Evolutionary conservation across 1,140 invertebrate genomes (phyloP), one percentile per base, ranked within the genome.

Genomic region (Patella vulgata): DNA sequence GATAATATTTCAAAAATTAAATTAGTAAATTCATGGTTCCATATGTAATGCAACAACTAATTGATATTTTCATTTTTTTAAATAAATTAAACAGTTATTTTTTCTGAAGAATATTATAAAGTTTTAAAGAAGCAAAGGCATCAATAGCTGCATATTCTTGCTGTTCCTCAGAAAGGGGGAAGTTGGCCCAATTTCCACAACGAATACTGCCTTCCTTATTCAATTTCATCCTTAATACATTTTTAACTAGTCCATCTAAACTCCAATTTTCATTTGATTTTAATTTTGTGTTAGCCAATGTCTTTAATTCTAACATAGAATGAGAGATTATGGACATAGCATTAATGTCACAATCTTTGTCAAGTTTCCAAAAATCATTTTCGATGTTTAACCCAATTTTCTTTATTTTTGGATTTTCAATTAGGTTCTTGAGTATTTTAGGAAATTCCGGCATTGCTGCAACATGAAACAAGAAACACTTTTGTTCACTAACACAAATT

Each of bases 321-420:
- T 33, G 48, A 19, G 44, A 30, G 31, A 69, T 61, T 12, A 57
- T 31, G 12, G 30, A 3, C 21, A 44, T 61, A 3, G 59, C 66
- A 14, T 47, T 25, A 25, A 69, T 27, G 44, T 64, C 66, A 57
- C 48, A 69, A 39, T 69, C 66, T 42, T 48, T 55, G 14, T 43
- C 66, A 23, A 69, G 43, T 30, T 69, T 69, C 66, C 66, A 69
- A 25, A 64, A 58, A 31, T 69, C 66, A 21, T 44, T n/a, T 21
- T 60, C 66, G 19, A 69, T 69, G 27, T 69, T 69, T 39, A 69
- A 33, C 17, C 66, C 66, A 46, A 57, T 54, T 25, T 63, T 59
- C 39, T 64, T 30, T 3, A 69, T 36, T 0, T 42, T 36, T 21
- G 48, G 17, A 40, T 69, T 44, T 19, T 30, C 46, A 3, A 69